A percentile compares a stretch with the other conserved stretches of the same genome.
phyloP scores from a whole-genome alignment of 2,888 invertebrate species.

The Theretra japonica region DNA sequence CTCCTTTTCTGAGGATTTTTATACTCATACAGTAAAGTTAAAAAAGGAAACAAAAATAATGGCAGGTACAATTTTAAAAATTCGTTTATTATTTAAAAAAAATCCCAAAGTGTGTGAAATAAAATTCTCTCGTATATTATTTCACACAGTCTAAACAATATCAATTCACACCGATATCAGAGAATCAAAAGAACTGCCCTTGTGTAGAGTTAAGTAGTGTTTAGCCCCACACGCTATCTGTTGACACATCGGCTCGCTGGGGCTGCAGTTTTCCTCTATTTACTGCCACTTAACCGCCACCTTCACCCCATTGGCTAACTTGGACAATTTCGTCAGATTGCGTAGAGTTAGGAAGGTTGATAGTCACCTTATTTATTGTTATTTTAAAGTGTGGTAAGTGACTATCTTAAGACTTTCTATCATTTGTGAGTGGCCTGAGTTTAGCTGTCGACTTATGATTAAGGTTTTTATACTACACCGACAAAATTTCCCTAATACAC shows the following conservation, averaged over 20 bases:
- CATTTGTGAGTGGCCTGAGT: too few species aligned
- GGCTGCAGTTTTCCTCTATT: slow-evolving; percentile 43
- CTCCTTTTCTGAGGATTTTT: too few species aligned
- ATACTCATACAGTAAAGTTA: too few species aligned
- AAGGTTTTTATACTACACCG: neutral
- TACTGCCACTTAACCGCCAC: slow-evolving; percentile 31
- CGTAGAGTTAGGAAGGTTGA: slow-evolving; percentile 11
- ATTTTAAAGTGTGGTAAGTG: too few species aligned
- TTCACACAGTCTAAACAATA: neutral
- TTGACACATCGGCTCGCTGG: slow-evolving; percentile 37
- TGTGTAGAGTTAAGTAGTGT: slow-evolving; percentile 35
- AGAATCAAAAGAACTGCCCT: slow-evolving; percentile 20
- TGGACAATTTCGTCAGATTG: slow-evolving; percentile 29
- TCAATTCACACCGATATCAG: slow-evolving; percentile 22
- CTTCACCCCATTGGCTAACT: slow-evolving; percentile 30
- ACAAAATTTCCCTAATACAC: neutral
- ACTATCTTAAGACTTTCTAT: too few species aligned
- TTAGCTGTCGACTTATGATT: neutral
- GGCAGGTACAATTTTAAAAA: too few species aligned
- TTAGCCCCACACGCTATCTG: slow-evolving; percentile 36
- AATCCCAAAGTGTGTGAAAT: too few species aligned
- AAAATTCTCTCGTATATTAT: neutral
- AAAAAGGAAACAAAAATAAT: too few species aligned
- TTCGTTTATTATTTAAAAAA: too few species aligned
- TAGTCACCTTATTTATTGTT: neutral